These are phyloP conservation scores for Cylloceria caligata DNA, from an alignment of 2,888 invertebrate genomes.

Conservation along the genomic window DNA sequence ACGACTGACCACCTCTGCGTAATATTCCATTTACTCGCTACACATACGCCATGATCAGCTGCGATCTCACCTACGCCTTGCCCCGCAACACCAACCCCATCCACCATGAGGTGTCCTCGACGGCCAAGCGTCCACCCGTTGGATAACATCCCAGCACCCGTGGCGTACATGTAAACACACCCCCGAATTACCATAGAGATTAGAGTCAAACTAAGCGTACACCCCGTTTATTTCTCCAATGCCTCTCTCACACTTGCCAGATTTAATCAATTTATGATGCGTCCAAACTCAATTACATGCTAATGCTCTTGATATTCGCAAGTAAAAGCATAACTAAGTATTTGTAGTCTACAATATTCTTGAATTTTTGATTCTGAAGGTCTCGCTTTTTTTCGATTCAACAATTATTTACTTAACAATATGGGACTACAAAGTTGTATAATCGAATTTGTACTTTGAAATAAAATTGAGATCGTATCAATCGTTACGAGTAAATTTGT, in stretches of 20 bases:
- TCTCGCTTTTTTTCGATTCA: background rate
- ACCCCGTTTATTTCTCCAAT: conserved; percentile 48
- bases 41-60: conserved; percentile 26
- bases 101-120: conserved; percentile 24
- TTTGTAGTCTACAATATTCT: background rate
- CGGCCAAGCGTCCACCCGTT: conserved; percentile 51
- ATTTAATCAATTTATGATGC: conserved; percentile 29
- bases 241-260: conserved; percentile 21
- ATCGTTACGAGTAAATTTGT: no score
- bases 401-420: no score
- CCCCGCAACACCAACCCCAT: background rate
- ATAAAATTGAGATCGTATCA: no score
- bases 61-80: conserved; percentile 28
- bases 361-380: no score
- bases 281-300: conserved; percentile 9
- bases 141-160: conserved; percentile 52
- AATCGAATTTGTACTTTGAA: no score
- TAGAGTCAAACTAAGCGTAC: conserved; percentile 53
- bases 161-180: conserved; percentile 32
- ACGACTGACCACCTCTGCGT: background rate
- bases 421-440: no score
- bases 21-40: background rate
- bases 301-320: background rate
- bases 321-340: background rate
- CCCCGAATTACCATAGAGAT: conserved; percentile 60